Base-by-base conservation (phyloP, 1,140 invertebrate species). In the Argopecten irradians region DNA sequence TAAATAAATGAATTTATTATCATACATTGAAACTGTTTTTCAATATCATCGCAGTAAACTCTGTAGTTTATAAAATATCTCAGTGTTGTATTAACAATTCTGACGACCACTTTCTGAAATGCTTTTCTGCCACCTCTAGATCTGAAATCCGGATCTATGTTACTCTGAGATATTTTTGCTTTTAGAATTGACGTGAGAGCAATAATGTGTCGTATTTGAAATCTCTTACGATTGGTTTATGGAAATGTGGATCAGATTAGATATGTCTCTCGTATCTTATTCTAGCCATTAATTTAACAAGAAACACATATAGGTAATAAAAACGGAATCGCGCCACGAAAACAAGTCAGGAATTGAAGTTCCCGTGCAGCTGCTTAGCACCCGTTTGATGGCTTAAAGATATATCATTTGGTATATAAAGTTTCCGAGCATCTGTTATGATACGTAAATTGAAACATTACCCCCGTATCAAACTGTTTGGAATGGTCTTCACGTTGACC, bases 151-250 rank as follows among this genome's bases (percentile, higher is more conserved):
- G 55, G 55, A 71, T 71, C 55, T 16, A n/a, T 28, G 55, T 28
- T 46, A 8, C 28, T n/a, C 55, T 3, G 55, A 71, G 55, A 28
- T 71, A 71, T 71, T 71, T 71, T 71, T 71, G 55, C 55, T 71
- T 71, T 71, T 71, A 71, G 55, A 71, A 71, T 71, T 71, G 55
- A 71, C 55, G 55, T 71, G 55, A 71, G 55, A n/a, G 55, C 55
- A 22, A 71, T 71, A 71, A 71, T n/a, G 13, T 71, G 55, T 71
- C 55, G 8, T 71, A 28, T 71, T 71, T 71, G 55, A 71, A 71
- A 71, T 71, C 2, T 71, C 55, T n/a, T 71, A 28, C n/a, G 55
- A 71, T n/a, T 71, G 22, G 55, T 71, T 71, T 71, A 71, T 71
- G 55, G 55, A 71, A 71, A 71, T 71, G 55, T 71, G 55, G 55